Evolutionary conservation across 2,113 vertebrate species (phyloP).

Genomic region (Dasyornis broadbenti): DNA sequence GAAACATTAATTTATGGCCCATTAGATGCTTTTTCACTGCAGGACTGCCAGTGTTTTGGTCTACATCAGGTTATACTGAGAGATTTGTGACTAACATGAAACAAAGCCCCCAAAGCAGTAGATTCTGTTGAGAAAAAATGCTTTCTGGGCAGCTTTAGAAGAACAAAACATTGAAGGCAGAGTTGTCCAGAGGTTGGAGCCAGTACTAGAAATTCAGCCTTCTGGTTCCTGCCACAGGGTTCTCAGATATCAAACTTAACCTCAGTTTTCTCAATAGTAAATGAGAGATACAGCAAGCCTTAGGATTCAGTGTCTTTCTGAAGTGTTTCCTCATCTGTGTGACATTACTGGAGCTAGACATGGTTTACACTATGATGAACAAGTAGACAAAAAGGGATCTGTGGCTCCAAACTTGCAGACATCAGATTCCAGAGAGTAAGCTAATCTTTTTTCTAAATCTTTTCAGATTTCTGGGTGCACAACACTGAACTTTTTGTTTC

Average conservation of each 20-base stretch:
- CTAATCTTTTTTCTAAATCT: background rate
- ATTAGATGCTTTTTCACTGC: constrained; percentile 43
- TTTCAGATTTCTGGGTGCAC: background rate
- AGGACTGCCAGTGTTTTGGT: constrained; percentile 33
- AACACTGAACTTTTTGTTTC: background rate
- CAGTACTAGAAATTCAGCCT: background rate
- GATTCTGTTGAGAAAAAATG: constrained; percentile 2
- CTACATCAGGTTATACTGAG: constrained; percentile 13
- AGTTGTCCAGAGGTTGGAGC: background rate
- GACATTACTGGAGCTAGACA: background rate
- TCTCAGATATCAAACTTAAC: background rate
- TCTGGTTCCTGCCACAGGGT: background rate
- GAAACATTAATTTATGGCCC: constrained; percentile 62
- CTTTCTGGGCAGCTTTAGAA: constrained; percentile 19
- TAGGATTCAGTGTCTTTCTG: background rate
- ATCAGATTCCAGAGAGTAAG: background rate
- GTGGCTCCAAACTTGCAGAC: background rate
- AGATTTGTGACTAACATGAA: constrained; percentile 49
- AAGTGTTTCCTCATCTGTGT: background rate
- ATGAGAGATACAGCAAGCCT: background rate
- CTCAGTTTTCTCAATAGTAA: background rate
- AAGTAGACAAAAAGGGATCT: background rate
- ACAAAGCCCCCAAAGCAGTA: constrained; percentile 17
- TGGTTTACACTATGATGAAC: background rate
- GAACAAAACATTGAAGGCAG: constrained; percentile 5